phyloP scores from a whole-genome alignment of 2,113 vertebrate species.

The Galeopterus variegatus region DNA sequence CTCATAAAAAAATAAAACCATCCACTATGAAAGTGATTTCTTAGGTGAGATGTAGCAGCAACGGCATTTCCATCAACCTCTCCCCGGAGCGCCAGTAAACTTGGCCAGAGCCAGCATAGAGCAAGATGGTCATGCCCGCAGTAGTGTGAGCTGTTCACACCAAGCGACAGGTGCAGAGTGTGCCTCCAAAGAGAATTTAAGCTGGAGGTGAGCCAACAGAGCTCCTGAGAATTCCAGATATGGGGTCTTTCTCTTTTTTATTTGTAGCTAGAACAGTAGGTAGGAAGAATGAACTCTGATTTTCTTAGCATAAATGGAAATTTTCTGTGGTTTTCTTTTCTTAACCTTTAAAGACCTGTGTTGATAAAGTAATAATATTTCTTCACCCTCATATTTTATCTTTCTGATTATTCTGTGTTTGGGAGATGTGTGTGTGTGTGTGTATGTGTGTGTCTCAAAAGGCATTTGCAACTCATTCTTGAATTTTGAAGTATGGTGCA shows the following conservation, averaged over 20 bases:
- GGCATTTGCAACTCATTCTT: background rate
- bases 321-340: constrained; percentile 38
- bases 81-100: background rate
- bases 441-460: background rate
- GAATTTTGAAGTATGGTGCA: background rate
- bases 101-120: too few species aligned
- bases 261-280: background rate
- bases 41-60: background rate
- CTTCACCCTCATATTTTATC: constrained; percentile 18
- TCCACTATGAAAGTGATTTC: background rate
- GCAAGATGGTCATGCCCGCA: accelerated
- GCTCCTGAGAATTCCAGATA: background rate
- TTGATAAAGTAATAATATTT: constrained; percentile 11
- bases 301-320: constrained; percentile 53
- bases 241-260: background rate
- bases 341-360: constrained; percentile 33
- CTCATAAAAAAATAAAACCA: background rate
- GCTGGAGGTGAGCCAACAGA: background rate
- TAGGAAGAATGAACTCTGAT: background rate
- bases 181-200: background rate
- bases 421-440: background rate
- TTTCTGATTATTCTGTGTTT: constrained; percentile 23
- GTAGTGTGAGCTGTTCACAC: accelerated
- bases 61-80: background rate
- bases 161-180: accelerated